Percentiles rank a stretch among this genome's conserved stretches.
Conservation (phyloP, 2,888 invertebrate genomes). For the Tiphia femorata region DNA sequence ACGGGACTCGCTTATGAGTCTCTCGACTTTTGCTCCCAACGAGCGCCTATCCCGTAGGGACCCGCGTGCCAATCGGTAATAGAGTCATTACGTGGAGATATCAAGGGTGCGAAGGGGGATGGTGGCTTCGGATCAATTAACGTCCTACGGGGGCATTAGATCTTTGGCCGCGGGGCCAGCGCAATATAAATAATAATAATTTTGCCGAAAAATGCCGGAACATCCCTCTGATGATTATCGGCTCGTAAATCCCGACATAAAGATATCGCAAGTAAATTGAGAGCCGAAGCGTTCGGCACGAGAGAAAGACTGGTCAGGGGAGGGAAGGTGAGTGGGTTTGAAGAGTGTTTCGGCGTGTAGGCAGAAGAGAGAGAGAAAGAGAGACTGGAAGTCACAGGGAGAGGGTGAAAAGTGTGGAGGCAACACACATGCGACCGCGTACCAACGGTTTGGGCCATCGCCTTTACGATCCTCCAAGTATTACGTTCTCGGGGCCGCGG, state of each 20-base stretch:
- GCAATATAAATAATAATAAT: constrained; percentile 68
- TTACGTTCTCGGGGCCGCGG: constrained; percentile 45
- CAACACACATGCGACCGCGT: no score
- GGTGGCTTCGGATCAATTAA: constrained; percentile 57
- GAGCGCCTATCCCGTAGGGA: no score
- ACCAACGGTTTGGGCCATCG: no score
- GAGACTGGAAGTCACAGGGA: not conserved
- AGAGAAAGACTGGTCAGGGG: constrained; percentile 17
- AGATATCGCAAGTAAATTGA: constrained; percentile 69
- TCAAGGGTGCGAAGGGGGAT: constrained; percentile 40
- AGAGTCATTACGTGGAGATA: constrained; percentile 61
- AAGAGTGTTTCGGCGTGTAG: no score
- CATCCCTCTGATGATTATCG: constrained; percentile 68
- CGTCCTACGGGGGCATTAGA: constrained; percentile 43
- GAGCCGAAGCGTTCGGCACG: constrained; percentile 43
- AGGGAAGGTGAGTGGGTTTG: constrained; percentile 8
- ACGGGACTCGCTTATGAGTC: no score
- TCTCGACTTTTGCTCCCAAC: no score
- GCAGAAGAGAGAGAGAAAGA: not conserved
- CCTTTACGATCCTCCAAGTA: constrained; percentile 34
- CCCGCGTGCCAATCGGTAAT: constrained; percentile 50
- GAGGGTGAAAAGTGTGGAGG: constrained; percentile 9
- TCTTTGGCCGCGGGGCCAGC: constrained; percentile 48
- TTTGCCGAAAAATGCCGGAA: constrained; percentile 65
- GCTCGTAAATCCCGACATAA: constrained; percentile 67